Conservation (phyloP, 2,113 vertebrate species). For the Atrichornis clamosus region DNA sequence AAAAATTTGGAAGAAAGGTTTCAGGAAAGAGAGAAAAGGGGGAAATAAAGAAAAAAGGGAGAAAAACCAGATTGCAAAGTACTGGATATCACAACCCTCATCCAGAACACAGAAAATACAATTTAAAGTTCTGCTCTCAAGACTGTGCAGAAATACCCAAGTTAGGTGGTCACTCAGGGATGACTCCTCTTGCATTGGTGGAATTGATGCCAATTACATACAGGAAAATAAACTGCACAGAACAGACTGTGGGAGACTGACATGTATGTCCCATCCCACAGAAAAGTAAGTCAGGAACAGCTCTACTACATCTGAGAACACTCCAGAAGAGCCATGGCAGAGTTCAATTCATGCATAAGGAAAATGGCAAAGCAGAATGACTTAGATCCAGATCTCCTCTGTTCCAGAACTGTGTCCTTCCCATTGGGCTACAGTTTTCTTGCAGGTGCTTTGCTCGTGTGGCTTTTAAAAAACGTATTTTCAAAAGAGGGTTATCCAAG, state of each 20-base stretch:
- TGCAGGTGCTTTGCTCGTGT: background rate
- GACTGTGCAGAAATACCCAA: background rate
- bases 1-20: background rate
- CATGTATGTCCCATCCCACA: background rate
- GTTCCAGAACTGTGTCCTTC: background rate
- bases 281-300: background rate
- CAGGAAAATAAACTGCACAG: background rate
- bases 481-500: background rate
- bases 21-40: background rate
- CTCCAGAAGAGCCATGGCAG: background rate
- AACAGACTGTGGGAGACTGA: background rate
- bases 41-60: background rate
- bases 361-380: background rate
- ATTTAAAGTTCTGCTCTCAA: background rate
- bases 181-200: background rate
- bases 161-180: background rate
- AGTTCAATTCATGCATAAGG: accelerated
- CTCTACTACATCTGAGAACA: background rate
- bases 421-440: background rate
- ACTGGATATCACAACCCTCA: background rate
- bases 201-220: background rate
- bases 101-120: background rate
- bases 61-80: background rate
- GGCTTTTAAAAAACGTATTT: background rate
- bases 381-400: background rate